Evolutionary conservation across 2,888 invertebrate species (phyloP), one percentile per base, ranked within the genome.

Genomic region (Drosophila picticornis): DNA sequence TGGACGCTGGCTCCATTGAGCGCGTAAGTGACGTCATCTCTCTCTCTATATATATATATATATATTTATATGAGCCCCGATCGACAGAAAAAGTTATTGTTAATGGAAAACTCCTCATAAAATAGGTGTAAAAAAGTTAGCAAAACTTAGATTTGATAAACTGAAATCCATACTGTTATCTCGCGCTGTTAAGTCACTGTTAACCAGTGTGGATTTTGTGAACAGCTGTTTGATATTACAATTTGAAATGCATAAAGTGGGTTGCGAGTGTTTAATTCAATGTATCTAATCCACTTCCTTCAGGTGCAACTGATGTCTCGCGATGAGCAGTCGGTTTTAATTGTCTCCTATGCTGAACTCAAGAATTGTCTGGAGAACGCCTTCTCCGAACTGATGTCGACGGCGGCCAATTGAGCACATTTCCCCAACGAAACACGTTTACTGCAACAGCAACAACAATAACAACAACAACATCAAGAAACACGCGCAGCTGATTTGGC

Each of bases 271-370:
- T 22, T 46, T 4, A 46, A 25, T 16, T 4, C 4, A 25, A 46
- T 25, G 2, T 25, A 22, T 25, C 1, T 16, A 13, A 46, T 46
- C 16, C 25, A 16, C 9, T 25, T 9, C 16, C 25, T 16, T 1
- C 92, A 97, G 96, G 97, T 99, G 88, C 97, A 98, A 94, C 94
- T 99, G 87, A 97, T 98, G 96, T 99, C 99, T 3, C 95, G 99
- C 75, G 99, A 99, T 93, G 99, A 98, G 93, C 98, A 98, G 93
- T 99, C 98, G 93, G 96, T 99, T 75, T 94, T 99, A 86, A 97
- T 99, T 76, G 99, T 99, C 75, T 97, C 98, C 74, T 99, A 98
- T 93, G 96, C 97, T 29, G 99, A 99, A 93, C 94, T 99, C 90
- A 98, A 99, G 94, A 97, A 97, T 92, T 99, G 98, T 94, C 95